Percentiles rank a stretch among this genome's conserved stretches.
phyloP scores from a whole-genome alignment of 2,113 vertebrate genomes.

The Cettia cetti region DNA sequence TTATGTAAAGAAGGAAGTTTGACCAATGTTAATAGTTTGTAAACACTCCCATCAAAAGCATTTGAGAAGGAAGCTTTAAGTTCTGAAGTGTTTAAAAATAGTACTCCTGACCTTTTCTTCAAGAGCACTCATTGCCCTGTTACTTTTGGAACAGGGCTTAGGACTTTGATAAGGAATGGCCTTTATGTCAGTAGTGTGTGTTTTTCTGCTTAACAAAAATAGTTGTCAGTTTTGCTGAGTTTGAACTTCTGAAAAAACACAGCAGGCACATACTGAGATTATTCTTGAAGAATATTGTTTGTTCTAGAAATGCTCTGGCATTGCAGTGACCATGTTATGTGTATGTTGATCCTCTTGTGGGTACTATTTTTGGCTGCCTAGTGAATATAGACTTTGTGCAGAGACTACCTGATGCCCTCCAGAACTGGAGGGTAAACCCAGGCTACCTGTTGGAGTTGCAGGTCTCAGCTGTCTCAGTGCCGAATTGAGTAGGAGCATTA shows the following conservation, averaged over 20 bases:
- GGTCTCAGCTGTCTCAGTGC: neutral
- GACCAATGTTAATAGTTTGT: neutral
- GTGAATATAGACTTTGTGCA: neutral
- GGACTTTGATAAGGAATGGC: neutral
- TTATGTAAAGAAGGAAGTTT: neutral
- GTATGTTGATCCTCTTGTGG: neutral
- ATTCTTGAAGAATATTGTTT: neutral
- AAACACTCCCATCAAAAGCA: neutral
- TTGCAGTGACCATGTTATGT: neutral
- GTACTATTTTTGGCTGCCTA: neutral
- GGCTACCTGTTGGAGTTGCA: neutral
- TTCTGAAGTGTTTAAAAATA: conserved; percentile 47
- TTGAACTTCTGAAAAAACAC: neutral
- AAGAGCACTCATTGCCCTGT: neutral
- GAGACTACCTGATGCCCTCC: neutral
- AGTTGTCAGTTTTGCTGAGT: neutral
- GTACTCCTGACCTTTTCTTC: conserved; percentile 50
- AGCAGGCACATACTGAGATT: neutral
- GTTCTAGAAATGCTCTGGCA: neutral
- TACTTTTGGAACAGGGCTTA: conserved; percentile 8
- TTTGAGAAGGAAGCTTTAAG: conserved; percentile 49
- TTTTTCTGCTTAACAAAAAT: neutral
- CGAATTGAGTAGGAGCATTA: neutral
- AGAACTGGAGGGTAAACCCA: neutral
- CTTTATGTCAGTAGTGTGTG: neutral